Evolutionary conservation across 2,113 vertebrate genomes (phyloP), one percentile per base, ranked within the genome.

Genomic region (Papio anubis): DNA sequence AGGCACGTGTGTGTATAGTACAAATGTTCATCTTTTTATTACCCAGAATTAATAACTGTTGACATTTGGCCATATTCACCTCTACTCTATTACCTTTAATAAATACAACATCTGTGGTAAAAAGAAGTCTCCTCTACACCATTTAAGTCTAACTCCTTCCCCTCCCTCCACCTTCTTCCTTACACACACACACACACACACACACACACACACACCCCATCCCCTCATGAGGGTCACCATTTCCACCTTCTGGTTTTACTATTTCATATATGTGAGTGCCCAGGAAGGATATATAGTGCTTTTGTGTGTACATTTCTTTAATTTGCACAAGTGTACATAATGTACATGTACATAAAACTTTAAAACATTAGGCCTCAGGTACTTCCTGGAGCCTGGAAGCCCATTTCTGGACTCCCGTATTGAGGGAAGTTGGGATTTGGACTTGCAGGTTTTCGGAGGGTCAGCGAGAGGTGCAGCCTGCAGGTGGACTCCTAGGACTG

Each of bases 391-490:
- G 10, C 8, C 32, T 72, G n/a, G 68, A 82, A 87, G 13, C 55
- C 35, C 45, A 38, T 48, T 59, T 96, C 35, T 70, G 25, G 61
- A 32, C 43, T 91, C 30, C 5, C 17, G 4, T 25, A n/a, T 9
- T 66, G 52, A 91, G 57, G 32, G 81, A 45, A 38, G 50, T 21
- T 20, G n/a, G 21, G 57, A 48, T 5, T 27, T 79, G 55, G 61
- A 55, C 25, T 8, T 4, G 55, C 25, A 27, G 23, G 11, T 27
- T 12, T 3, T 4, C 27, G 52, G 32, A 61, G 50, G 18, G n/a
- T 0, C 23, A 3, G 16, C 2, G 7, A 6, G 48, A 43, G 14
- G 27, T 43, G 23, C 1, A 13, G 30, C 3, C 0, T 45, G 43
- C 48, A 35, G 27, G 38, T 85, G 73, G 38, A 6, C 3, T 68